Evolutionary conservation across 2,113 vertebrate genomes (phyloP).

Genomic region (Globicephala melas): DNA sequence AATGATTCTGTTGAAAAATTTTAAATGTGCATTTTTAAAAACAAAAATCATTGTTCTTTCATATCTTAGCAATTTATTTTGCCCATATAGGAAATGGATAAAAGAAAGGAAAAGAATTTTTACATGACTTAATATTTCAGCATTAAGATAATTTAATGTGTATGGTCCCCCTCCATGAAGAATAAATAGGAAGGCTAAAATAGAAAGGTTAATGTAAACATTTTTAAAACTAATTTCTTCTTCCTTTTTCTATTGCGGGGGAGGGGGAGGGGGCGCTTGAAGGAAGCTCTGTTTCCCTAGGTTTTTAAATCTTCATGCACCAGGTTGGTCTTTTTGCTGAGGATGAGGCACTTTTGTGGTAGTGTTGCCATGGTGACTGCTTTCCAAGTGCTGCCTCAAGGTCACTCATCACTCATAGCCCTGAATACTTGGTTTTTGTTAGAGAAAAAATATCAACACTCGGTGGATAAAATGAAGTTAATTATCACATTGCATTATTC

Average conservation of each 20-base stretch:
- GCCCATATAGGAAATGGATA: background rate
- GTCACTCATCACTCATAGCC: conserved; percentile 83
- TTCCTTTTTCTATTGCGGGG: background rate
- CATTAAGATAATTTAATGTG: background rate
- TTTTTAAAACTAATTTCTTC: background rate
- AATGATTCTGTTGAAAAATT: conserved; percentile 2
- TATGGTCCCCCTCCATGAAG: background rate
- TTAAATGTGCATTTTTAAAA: background rate
- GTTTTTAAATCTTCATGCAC: conserved; percentile 67
- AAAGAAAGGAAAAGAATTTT: background rate
- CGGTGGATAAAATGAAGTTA: conserved; percentile 63
- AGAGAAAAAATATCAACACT: conserved; percentile 77
- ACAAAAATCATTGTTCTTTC: background rate
- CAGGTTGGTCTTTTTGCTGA: conserved; percentile 80
- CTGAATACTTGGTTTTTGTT: conserved; percentile 79
- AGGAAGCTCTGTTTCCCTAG: conserved; percentile 7
- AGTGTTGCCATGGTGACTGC: conserved; percentile 84
- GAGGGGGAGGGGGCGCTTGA: background rate
- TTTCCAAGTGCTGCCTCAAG: conserved; percentile 84
- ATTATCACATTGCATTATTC: conserved; percentile 41
- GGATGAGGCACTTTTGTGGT: conserved; percentile 82
- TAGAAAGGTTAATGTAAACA: conserved; percentile 20
- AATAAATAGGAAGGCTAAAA: conserved; percentile 59
- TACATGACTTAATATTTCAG: background rate
- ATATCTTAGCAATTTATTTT: conserved; percentile 32